Evolutionary conservation across 2,888 invertebrate genomes (phyloP), one percentile per base, ranked within the genome.

Genomic region (Volucella inanis): DNA sequence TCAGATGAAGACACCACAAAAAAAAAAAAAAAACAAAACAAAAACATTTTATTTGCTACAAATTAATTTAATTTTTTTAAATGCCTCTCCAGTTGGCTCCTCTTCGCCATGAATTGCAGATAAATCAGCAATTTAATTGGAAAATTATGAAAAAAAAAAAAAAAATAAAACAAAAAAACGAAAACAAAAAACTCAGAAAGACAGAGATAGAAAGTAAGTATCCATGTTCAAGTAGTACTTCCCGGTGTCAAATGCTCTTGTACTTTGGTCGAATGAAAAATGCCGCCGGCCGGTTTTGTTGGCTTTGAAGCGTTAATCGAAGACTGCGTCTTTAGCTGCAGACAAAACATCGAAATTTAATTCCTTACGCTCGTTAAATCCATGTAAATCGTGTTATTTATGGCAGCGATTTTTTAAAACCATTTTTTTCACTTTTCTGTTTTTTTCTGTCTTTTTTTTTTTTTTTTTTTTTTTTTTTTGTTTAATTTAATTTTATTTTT

Each of bases 351-450:
- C 45, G 43, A 70, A 70, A 64, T 71, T 71, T 57, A 64, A 78
- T 71, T 78, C 78, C 64, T 64, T 64, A 57, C 55, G 14, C 62
- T 43, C 54, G 43, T 47, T 61, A 79, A 84, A 79, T 79, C 75
- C 83, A 75, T 83, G 68, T 79, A 54, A 75, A 83, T 83, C 83
- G 74, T 64, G 78, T 83, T 78, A 68, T 79, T 79, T 79, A 75
- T 79, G 75, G 54, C 74, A 68, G n/a, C 18, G 68, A 55, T 55
- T 55, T 55, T 55, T 15, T 49, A 15, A 41, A 50, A 50, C 2
- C 9, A 52, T 11, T 4, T 49, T 14, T 55, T 70, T 68, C 22
- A 9, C 31, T 54, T 18, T 31, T 54, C 31, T 31, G 18, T 50
- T 22, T 50, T 31, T 71, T 61, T 50, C 45, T 41, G 15, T 50